These are phyloP conservation scores for Cyprinodon diabolis DNA, from an alignment of 2,797 vertebrate species.

Conservation along the genomic window DNA sequence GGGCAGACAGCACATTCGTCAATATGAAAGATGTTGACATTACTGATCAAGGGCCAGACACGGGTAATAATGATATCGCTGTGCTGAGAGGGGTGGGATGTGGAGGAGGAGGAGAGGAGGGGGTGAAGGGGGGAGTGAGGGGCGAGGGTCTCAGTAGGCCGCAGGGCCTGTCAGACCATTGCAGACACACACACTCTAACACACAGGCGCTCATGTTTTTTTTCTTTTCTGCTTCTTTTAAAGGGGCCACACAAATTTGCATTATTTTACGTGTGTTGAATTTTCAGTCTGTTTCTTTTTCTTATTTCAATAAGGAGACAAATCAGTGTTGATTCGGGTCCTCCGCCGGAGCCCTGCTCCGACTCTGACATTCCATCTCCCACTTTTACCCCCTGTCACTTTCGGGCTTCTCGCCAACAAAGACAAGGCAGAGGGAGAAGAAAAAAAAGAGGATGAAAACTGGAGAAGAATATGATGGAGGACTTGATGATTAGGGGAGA, in stretches of 20 bases:
- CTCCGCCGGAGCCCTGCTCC: slow-evolving; percentile 64
- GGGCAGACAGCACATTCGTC: slow-evolving; percentile 99
- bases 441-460: slow-evolving; percentile 40
- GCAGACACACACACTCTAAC: slow-evolving; percentile 32
- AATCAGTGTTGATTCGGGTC: slow-evolving; percentile 78
- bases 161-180: slow-evolving; percentile 80
- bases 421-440: slow-evolving; percentile 38
- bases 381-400: slow-evolving; percentile 71
- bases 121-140: slow-evolving; percentile 54
- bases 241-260: slow-evolving; percentile 73
- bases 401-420: slow-evolving; percentile 56
- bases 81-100: slow-evolving; percentile 78
- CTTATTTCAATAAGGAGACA: slow-evolving; percentile 82
- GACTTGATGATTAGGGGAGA: slow-evolving; percentile 38
- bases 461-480: slow-evolving; percentile 45
- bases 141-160: slow-evolving; percentile 71
- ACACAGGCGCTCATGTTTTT: slow-evolving; percentile 11
- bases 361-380: slow-evolving; percentile 76
- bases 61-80: slow-evolving; percentile 95
- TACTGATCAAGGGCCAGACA: slow-evolving; percentile 99
- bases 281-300: slow-evolving; percentile 77
- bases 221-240: slow-evolving; percentile 33
- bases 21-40: slow-evolving; percentile 99
- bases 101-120: slow-evolving; percentile 57
- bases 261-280: slow-evolving; percentile 81